Base-by-base conservation (phyloP, 2,888 invertebrate species). In the Aradus depressus region DNA sequence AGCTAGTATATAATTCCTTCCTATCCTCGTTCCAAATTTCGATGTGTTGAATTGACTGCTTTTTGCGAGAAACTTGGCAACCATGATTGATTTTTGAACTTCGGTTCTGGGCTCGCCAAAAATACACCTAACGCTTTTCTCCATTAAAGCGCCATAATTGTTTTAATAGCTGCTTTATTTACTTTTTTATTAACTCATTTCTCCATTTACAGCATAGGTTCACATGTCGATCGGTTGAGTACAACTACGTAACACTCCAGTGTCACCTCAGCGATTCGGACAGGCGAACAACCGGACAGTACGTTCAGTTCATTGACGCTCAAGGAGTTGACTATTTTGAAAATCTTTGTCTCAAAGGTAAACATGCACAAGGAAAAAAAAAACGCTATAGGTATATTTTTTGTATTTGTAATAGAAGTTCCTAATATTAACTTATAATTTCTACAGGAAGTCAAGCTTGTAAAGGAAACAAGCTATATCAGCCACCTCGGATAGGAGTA, bases 201-300 rank as follows among this genome's bases (percentile, higher is more conserved):
- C 39, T 32, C 28, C 4, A 58, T 60, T 68, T 70, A 48, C 68
- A 84, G 80, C 86, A 88, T 68, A 84, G 90, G 48, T 92, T 92
- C 68, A 81, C 83, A 12, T 93, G 92, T 65, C 82, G 92, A 6
- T 91, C 91, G 1, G 86, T 86, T 32, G 91, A 92, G 68, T 93
- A 92, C 70, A 91, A 92, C 68, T 92, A 92, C 70, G 85, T 87
- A 55, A 89, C 88, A 53, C 80, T 92, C 68, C 83, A 91, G 63
- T 93, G 92, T 64, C 85, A 90, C 58, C 75, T 93, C 34, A 88
- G 89, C 65, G 91, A 92, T 65, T 83, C 87, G 2, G 92, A 93
- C 67, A 73, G 92, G 14, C 76, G 92, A 56, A 85, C 90, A 2
- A 87, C 86, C 2, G 85, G 85, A 2, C 87, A 86, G 64, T 86